Base-by-base conservation (phyloP, 2,113 vertebrate species). In the Vidua chalybeata region DNA sequence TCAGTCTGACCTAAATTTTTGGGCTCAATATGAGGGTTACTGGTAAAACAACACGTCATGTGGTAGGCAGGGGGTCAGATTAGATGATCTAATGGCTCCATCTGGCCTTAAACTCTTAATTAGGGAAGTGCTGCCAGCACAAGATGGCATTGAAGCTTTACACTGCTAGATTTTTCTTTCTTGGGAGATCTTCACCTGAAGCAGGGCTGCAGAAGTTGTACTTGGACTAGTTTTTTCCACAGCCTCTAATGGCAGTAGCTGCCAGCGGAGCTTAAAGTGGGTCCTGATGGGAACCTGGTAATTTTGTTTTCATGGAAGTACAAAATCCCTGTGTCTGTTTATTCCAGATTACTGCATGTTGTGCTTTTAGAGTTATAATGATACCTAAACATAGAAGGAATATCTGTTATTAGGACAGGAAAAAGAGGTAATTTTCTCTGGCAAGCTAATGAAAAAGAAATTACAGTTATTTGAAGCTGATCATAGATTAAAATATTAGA, bases 51-150 rank as follows among this genome's bases (percentile, higher is more conserved):
- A 85, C 63, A 91, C 15, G 37, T 95, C 89, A 93, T 87, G 33
- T n/a, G 27, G 5, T 67, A 93, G 87, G 82, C 72, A 74, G 89
- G 78, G 67, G 63, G 59, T 93, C 91, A 95, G 75, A 91, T 96
- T 94, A 95, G 78, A 71, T 94, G 91, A 96, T 95, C 84, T 95
- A 93, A 91, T 93, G 82, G 78, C 33, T 96, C 91, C 91, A 93
- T 89, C 82, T 95, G 95, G 91, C 84, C 49, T 73, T 85, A 88
- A 94, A 77, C 77, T 88, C 78, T 90, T 91, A 94, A 92, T 94
- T 85, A 93, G 55, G 59, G 67, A 74, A 80, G 71, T 71, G 43
- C 59, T 83, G 43, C 75, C 58, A 91, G 84, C 21, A 26, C 55
- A 89, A 85, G 56, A 79, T 74, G 75, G 46, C 43, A 55, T 13